phyloP scores from a whole-genome alignment of 2,888 invertebrate genomes.

The Apamea epomidion region DNA sequence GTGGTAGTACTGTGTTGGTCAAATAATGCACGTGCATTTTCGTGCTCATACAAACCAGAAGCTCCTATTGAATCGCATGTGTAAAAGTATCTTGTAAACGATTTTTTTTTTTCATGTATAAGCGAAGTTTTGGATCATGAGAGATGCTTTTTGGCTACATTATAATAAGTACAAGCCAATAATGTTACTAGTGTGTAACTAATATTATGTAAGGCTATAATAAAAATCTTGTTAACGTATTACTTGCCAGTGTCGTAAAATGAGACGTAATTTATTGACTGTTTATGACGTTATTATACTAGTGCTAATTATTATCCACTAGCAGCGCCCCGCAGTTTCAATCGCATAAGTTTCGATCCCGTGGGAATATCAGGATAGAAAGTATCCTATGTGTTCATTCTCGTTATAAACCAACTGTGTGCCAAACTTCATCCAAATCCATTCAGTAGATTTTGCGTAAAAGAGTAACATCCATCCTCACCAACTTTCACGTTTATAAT shows the following conservation, averaged over 20 bases:
- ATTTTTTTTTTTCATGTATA: not conserved
- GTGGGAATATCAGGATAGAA: no score
- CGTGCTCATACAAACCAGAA: constrained; percentile 12
- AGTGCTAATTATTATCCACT: constrained; percentile 32
- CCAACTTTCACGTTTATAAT: no score
- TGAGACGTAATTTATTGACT: constrained; percentile 17
- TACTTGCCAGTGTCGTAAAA: constrained; percentile 38
- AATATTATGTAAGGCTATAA: constrained; percentile 2
- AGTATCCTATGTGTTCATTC: no score
- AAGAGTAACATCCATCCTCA: no score
- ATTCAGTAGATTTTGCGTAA: no score
- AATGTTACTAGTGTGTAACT: constrained; percentile 4
- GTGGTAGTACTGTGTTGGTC: constrained; percentile 20
- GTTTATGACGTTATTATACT: constrained; percentile 24
- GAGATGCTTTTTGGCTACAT: not conserved
- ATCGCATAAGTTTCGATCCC: no score
- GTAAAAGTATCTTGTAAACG: not conserved
- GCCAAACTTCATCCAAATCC: no score
- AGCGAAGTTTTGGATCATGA: not conserved
- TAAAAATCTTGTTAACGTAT: constrained; percentile 33
- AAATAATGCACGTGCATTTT: constrained; percentile 33
- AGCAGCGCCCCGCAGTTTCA: no score
- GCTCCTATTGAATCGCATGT: not conserved
- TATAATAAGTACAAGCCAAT: not conserved
- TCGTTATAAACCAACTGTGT: no score